Percentiles rank a stretch among this genome's conserved stretches.
These are phyloP conservation scores for Procavia capensis DNA, from an alignment of 2,113 vertebrate genomes.

Conservation along the genomic window DNA sequence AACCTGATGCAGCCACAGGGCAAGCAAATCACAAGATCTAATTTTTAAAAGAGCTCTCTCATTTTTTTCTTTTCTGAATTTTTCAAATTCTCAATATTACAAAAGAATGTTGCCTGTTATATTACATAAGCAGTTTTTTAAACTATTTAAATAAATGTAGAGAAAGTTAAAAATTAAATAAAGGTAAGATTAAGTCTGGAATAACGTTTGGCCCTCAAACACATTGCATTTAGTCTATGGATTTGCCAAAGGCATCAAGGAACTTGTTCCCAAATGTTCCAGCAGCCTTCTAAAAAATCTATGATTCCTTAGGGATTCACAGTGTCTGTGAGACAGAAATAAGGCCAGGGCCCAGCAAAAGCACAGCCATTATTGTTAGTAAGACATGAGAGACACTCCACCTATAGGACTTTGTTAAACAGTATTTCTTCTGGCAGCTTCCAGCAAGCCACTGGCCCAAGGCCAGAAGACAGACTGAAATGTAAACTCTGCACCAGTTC, in stretches of 20 bases:
- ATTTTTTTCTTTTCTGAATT: background rate
- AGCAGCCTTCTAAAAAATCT: background rate
- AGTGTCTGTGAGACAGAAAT: background rate
- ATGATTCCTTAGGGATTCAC: background rate
- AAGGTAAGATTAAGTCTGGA: background rate
- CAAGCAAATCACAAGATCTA: background rate
- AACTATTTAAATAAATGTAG: background rate
- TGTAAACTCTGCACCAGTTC: background rate
- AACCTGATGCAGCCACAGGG: background rate
- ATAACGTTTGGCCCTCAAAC: background rate
- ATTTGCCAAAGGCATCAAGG: background rate
- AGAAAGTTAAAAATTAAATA: background rate
- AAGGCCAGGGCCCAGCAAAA: background rate
- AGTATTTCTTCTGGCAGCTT: background rate
- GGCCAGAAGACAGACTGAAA: background rate
- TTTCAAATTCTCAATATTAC: background rate
- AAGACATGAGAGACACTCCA: constrained; percentile 4
- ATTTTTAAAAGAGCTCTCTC: background rate
- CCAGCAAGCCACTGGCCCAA: background rate
- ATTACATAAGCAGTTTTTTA: background rate
- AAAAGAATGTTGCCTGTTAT: background rate
- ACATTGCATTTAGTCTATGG: background rate
- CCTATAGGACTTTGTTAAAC: background rate
- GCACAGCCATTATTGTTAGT: background rate
- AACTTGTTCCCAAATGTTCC: constrained; percentile 26